Base-by-base conservation (phyloP, 1,140 invertebrate genomes). In the Brachionus asplanchnoidis region DNA sequence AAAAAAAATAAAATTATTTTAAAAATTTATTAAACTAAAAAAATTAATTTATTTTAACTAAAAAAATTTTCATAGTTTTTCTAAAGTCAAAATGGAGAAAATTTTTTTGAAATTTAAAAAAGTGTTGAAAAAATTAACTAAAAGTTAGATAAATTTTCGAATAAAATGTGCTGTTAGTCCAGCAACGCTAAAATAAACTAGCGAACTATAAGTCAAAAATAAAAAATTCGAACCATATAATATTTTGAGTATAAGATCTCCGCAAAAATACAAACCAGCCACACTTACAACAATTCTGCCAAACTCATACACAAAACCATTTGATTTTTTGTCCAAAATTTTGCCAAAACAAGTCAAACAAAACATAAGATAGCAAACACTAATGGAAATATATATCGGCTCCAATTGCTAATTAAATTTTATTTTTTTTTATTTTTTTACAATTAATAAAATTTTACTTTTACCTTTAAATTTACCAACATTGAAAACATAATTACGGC, bases 321-420 rank as follows among this genome's bases (percentile, higher is more conserved):
- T 73, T 85, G 70, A 87, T 87, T 86, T 88, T 46, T 86, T 86
- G 79, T 88, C 87, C 86, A 86, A 87, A 26, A 87, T 53, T 11
- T 77, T 60, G 17, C 87, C 87, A 87, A 87, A 87, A 12, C 80
- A 66, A 23, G 86, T 84, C 50, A 86, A 75, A 50, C 56, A 77
- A 79, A 85, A 85, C 14, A 86, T 68, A 8, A 82, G 36, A 44
- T 46, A 84, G 50, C 42, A 12, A 68, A 85, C 70, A n/a, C 17
- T 53, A 6, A 75, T 14, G 6, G 42, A 12, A n/a, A 85, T 53
- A 40, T 40, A 20, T 14, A 73, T 11, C 7, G 40, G 66, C 32
- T 46, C n/a, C 5, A 32, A 12, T 40, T 46, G 20, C 85, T 84
- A 73, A 32, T 40, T 17, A 42, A 12, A 23, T 42, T 17, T 36